Conservation (phyloP, 2,797 vertebrate genomes). For the Iguana delicatissima region DNA sequence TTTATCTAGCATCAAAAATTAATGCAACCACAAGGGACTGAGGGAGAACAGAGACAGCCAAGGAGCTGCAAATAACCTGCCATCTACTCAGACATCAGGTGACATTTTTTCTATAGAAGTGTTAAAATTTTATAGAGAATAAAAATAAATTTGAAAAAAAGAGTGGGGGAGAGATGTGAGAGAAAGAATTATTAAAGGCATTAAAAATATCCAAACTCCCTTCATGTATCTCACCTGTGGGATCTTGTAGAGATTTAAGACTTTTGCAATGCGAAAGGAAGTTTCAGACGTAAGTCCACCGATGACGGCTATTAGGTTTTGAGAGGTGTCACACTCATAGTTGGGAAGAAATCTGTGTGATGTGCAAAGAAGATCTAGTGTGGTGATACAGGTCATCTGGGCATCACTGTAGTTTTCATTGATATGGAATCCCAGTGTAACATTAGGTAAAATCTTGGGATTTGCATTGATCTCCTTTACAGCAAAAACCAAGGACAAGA, state of each 20-base stretch:
- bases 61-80: too few species aligned
- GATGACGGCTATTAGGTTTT: neutral
- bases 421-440: conserved; percentile 6
- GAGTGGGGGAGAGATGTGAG: too few species aligned
- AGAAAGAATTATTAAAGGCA: neutral
- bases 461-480: neutral
- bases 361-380: conserved; percentile 1
- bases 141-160: neutral
- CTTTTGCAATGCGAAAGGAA: neutral
- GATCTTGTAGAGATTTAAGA: neutral
- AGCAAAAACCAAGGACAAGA: neutral
- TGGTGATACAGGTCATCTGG: neutral
- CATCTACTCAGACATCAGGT: too few species aligned
- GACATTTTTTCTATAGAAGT: too few species aligned
- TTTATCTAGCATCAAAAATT: too few species aligned
- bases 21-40: too few species aligned
- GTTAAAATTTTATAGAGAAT: too few species aligned
- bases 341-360: neutral
- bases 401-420: neutral
- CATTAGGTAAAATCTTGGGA: neutral
- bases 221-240: neutral
- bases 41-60: too few species aligned
- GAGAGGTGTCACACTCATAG: neutral
- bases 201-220: neutral
- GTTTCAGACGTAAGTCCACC: neutral